These are phyloP conservation scores for Romanomermis culicivorax DNA, from an alignment of 2,888 invertebrate genomes.

Conservation along the genomic window DNA sequence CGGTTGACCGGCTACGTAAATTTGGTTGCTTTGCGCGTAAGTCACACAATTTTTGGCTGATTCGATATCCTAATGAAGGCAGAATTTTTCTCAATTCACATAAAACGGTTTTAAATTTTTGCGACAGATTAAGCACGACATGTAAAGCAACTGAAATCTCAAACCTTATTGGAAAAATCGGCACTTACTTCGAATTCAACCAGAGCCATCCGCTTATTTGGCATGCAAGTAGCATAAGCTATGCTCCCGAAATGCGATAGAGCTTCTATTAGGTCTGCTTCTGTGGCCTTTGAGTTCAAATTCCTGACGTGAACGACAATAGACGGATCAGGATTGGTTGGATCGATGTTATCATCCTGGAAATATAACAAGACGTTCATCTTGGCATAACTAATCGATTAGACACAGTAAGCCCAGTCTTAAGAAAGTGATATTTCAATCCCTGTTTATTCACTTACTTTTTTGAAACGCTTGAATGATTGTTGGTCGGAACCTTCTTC, in stretches of 20 bases:
- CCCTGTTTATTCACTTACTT: too few relatives aligned
- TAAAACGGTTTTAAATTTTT: too few relatives aligned
- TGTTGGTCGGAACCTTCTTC: neutral
- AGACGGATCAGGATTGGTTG: slow-evolving; percentile 32
- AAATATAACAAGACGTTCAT: too few relatives aligned
- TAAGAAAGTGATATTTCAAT: neutral
- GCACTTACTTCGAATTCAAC: slow-evolving; percentile 15
- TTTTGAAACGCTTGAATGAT: neutral
- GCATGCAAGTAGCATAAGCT: slow-evolving; percentile 23
- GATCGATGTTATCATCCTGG: slow-evolving; percentile 28
- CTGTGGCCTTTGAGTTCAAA: slow-evolving; percentile 30
- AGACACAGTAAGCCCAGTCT: neutral
- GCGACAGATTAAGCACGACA: too few relatives aligned
- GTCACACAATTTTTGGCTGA: slow-evolving; percentile 22
- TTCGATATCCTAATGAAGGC: slow-evolving; percentile 12
- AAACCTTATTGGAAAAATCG: too few relatives aligned
- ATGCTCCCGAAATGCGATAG: slow-evolving; percentile 34
- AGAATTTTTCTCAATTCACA: too few relatives aligned
- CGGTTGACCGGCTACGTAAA: slow-evolving; percentile 31
- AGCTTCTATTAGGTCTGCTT: slow-evolving; percentile 33
- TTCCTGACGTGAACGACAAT: slow-evolving; percentile 35
- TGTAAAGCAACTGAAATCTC: too few relatives aligned
- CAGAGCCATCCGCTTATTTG: slow-evolving; percentile 22
- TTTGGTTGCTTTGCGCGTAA: slow-evolving; percentile 20
- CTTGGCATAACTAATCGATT: neutral